phyloP scores from a whole-genome alignment of 2,888 invertebrate species.

The Pandemis heparana region DNA sequence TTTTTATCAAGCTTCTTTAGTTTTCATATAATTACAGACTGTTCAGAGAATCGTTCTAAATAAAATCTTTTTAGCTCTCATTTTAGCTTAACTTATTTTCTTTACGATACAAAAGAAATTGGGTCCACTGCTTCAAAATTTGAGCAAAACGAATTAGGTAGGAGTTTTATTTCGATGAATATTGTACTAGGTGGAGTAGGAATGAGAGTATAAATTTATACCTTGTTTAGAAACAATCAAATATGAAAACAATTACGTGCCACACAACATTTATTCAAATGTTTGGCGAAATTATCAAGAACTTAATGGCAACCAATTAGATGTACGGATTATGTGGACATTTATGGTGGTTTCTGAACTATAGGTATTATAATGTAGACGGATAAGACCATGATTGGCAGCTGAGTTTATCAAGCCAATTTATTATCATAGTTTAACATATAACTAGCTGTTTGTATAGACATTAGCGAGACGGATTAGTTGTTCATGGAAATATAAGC shows the following conservation, averaged over 20 bases:
- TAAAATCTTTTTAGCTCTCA: background rate
- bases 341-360: conserved; percentile 8
- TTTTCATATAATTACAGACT: too few relatives aligned
- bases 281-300: background rate
- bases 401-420: conserved; percentile 22
- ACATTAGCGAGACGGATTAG: conserved; percentile 42
- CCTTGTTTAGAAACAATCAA: conserved; percentile 16
- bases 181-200: conserved; percentile 36
- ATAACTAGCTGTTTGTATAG: conserved; percentile 38
- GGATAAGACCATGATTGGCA: conserved; percentile 20
- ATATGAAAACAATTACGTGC: background rate
- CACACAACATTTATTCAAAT: background rate
- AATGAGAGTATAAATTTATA: background rate
- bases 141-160: conserved; percentile 77
- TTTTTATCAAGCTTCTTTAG: too few relatives aligned
- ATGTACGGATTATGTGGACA: background rate
- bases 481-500: conserved; percentile 18
- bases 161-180: conserved; percentile 52
- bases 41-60: background rate
- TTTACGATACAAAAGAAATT: conserved; percentile 52
- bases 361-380: background rate
- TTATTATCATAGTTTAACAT: conserved; percentile 1
- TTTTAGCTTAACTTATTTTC: conserved; percentile 40
- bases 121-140: conserved; percentile 76
- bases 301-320: background rate